These are phyloP conservation scores for Anthonomus grandis DNA, from an alignment of 1,140 invertebrate species.

Conservation along the genomic window DNA sequence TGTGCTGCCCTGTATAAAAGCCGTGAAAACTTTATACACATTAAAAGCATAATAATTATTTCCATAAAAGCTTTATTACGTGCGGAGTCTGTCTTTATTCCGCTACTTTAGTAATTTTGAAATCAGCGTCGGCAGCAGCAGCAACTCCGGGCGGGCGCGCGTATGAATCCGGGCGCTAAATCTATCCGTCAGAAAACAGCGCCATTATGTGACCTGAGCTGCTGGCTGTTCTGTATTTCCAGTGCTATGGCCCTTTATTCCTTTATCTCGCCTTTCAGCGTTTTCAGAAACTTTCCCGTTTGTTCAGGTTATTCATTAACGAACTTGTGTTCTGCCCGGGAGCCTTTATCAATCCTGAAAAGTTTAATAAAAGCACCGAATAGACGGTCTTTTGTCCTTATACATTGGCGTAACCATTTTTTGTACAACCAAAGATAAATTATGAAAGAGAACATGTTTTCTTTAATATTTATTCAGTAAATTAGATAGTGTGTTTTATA, in stretches of 20 bases:
- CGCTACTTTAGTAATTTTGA: constrained; percentile 40
- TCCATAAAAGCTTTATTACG: no score
- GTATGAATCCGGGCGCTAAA: constrained; percentile 36
- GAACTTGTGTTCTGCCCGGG: constrained; percentile 37
- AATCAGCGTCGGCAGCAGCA: constrained; percentile 23
- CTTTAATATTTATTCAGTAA: no score
- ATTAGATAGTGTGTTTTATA: no score
- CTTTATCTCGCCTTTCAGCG: constrained; percentile 46
- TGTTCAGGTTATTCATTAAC: constrained; percentile 44
- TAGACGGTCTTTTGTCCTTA: constrained; percentile 19
- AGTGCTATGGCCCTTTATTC: constrained; percentile 38
- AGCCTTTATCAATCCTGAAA: constrained; percentile 34
- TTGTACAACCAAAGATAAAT: no score
- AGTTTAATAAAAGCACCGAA: constrained; percentile 34
- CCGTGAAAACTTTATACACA: no score
- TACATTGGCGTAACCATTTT: constrained; percentile 15
- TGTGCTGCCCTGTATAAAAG: no score
- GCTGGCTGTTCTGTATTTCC: constrained; percentile 42
- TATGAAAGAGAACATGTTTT: no score
- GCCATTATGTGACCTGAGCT: constrained; percentile 43
- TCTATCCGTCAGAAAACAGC: constrained; percentile 41
- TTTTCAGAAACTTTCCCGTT: constrained; percentile 45
- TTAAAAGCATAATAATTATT: no score
- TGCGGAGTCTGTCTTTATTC: constrained; percentile 32
- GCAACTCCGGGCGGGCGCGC: no score